phyloP scores from a whole-genome alignment of 64 coral and sea anemone genomes.

The Astreopora myriophthalma region DNA sequence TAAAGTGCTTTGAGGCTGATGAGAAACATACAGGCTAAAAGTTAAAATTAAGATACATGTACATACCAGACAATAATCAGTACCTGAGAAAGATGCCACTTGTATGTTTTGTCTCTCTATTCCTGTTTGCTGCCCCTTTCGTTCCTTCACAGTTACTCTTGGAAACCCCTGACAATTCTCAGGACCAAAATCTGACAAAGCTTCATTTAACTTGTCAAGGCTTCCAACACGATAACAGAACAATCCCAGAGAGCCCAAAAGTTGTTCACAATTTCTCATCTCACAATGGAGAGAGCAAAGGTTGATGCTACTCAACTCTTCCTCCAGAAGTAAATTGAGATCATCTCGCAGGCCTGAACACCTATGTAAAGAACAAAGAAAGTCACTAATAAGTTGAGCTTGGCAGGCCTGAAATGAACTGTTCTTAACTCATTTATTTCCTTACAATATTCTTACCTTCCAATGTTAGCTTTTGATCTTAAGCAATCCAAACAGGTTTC shows the following conservation, averaged over 20 bases:
- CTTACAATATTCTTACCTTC: background rate
- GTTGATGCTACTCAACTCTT: conserved; percentile 57
- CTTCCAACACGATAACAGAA: conserved; percentile 31
- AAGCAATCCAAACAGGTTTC: conserved; percentile 58
- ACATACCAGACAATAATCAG: background rate
- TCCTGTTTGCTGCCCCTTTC: conserved; percentile 45
- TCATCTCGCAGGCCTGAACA: conserved; percentile 24
- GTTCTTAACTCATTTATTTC: background rate
- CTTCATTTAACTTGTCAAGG: conserved; percentile 20
- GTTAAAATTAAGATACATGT: too few species aligned
- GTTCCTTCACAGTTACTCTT: conserved; percentile 32
- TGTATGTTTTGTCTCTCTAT: conserved; percentile 47
- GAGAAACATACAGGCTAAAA: too few species aligned
- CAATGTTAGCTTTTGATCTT: conserved; percentile 59
- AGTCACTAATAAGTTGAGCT: background rate
- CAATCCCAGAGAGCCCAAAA: conserved; percentile 37
- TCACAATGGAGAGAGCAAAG: conserved; percentile 62
- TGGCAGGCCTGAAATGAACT: background rate
- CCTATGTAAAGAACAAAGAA: conserved; percentile 12
- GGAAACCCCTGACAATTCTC: conserved; percentile 26
- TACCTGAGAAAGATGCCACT: conserved; percentile 60
- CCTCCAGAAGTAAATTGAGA: conserved; percentile 40
- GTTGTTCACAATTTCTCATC: conserved; percentile 36
- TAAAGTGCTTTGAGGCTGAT: too few species aligned
- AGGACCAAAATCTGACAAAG: conserved; percentile 44